Percentiles rank a stretch among this genome's conserved stretches.
Evolutionary conservation across 2,797 vertebrate species (phyloP).

Genomic region (Parauchenoglanis ngamensis): DNA sequence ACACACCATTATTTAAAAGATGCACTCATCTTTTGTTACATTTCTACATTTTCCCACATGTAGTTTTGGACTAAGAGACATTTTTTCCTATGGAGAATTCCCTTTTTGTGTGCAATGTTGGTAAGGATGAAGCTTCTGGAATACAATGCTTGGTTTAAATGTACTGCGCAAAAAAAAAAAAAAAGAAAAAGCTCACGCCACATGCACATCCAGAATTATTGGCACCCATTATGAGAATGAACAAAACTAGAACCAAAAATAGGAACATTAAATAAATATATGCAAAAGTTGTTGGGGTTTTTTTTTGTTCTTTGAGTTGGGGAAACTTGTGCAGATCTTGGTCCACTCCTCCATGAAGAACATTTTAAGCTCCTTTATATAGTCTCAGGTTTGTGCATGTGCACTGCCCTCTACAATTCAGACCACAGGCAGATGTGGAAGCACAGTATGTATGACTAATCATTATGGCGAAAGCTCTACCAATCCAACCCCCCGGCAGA

Average conservation of each 20-base stretch:
- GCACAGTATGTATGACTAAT: not conserved
- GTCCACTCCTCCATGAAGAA: not conserved
- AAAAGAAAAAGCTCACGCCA: not conserved
- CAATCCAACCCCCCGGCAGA: not conserved
- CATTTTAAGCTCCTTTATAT: not conserved
- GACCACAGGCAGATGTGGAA: not conserved
- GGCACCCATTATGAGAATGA: not conserved
- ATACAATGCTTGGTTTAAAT: not conserved
- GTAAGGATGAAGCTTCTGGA: not conserved
- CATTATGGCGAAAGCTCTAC: not conserved
- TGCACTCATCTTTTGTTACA: not conserved
- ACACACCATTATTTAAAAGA: not conserved
- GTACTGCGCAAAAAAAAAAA: not conserved
- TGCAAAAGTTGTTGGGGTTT: not conserved
- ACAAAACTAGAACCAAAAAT: not conserved
- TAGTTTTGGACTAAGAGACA: not conserved
- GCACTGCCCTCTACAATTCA: not conserved
- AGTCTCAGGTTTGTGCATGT: not conserved
- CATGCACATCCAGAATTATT: not conserved
- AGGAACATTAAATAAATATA: not conserved
- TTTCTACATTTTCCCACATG: not conserved
- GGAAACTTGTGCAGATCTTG: not conserved
- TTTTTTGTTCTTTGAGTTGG: not conserved
- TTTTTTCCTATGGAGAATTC: not conserved
- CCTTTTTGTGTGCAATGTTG: not conserved